phyloP scores from a whole-genome alignment of 2,113 vertebrate genomes.

The Entomyzon cyanotis region DNA sequence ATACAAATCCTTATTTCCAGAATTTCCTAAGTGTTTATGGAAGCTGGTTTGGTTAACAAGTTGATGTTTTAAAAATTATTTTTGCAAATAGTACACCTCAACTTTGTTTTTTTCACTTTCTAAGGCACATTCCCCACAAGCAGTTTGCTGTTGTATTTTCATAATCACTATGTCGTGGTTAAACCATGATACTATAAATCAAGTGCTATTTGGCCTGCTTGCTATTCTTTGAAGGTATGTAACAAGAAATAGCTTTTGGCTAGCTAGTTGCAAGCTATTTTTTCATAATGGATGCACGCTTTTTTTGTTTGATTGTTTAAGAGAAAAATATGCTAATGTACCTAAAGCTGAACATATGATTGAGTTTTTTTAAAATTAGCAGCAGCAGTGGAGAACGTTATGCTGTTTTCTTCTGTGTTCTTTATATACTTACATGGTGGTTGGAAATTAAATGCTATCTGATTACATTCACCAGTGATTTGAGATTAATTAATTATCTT shows the following conservation, averaged over 20 bases:
- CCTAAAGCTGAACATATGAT: not conserved
- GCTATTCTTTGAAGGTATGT: not conserved
- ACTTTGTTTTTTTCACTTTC: not conserved
- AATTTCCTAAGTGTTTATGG: not conserved
- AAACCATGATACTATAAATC: not conserved
- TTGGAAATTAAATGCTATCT: not conserved
- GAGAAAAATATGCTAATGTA: not conserved
- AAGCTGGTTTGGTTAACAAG: not conserved
- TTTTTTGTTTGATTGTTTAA: not conserved
- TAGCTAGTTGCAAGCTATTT: not conserved
- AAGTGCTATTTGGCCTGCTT: not conserved
- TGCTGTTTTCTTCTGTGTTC: not conserved
- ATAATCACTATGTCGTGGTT: fast-evolving
- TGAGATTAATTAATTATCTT: not conserved
- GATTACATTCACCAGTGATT: not conserved
- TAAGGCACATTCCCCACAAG: not conserved
- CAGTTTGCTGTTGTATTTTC: not conserved
- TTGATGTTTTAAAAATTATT: not conserved
- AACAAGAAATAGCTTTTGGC: not conserved
- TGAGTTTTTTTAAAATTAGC: not conserved
- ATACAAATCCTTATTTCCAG: not conserved
- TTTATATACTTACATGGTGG: not conserved
- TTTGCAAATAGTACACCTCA: not conserved
- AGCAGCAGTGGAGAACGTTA: not conserved
- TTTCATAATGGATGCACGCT: not conserved